Evolutionary conservation across 2,888 invertebrate species (phyloP).

Genomic region (Ichneumoninae sp.): DNA sequence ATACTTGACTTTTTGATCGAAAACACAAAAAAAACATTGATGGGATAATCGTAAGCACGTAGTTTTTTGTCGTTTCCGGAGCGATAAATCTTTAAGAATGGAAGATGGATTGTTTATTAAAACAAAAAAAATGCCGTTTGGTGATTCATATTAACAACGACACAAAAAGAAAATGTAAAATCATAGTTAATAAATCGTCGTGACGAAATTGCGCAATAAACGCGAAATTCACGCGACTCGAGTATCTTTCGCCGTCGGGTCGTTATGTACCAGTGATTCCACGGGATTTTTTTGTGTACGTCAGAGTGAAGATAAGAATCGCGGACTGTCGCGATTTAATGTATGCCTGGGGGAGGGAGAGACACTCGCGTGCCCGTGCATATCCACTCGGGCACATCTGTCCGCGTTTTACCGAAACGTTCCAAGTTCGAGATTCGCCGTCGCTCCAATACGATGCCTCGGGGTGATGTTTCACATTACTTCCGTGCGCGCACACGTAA

Average conservation of each 20-base stretch:
- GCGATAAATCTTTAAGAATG: too few relatives aligned
- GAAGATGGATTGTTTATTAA: neutral
- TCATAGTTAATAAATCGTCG: neutral
- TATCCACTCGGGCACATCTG: conserved; percentile 66
- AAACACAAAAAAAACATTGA: too few relatives aligned
- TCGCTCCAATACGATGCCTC: conserved; percentile 42
- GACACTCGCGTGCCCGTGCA: conserved; percentile 64
- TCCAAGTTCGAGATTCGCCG: conserved; percentile 49
- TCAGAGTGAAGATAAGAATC: conserved; percentile 55
- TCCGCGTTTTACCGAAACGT: conserved; percentile 50
- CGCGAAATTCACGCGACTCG: neutral
- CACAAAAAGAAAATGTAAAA: neutral
- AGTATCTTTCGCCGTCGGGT: neutral
- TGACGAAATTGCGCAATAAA: neutral
- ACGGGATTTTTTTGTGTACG: conserved; percentile 10
- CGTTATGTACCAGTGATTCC: neutral
- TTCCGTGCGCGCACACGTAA: conserved; percentile 53
- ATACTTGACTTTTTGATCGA: too few relatives aligned
- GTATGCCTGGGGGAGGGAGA: conserved; percentile 52
- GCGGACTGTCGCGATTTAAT: conserved; percentile 63
- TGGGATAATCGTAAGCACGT: too few relatives aligned
- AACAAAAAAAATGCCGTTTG: neutral
- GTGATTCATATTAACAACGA: neutral
- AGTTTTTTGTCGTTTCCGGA: too few relatives aligned
- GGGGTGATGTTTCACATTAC: conserved; percentile 53